These are phyloP conservation scores for Motacilla tschutschensis DNA, from an alignment of 2,113 vertebrate species.

Conservation along the genomic window DNA sequence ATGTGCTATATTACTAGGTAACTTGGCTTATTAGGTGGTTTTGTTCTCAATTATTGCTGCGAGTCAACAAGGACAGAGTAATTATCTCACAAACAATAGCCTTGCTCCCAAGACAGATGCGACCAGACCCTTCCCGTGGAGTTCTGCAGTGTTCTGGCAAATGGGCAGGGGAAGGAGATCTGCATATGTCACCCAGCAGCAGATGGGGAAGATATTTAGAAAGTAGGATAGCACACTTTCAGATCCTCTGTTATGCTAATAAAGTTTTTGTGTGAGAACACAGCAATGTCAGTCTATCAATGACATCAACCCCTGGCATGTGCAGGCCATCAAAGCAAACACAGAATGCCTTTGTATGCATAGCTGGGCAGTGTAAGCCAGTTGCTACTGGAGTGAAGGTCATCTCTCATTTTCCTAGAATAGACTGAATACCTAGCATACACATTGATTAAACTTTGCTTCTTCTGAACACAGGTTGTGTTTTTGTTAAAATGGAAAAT, in stretches of 20 bases:
- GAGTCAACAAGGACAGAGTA: constrained; percentile 35
- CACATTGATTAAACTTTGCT: constrained; percentile 13
- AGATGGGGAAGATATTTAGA: constrained; percentile 21
- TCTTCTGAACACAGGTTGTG: constrained; percentile 31
- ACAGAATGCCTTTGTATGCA: constrained; percentile 65
- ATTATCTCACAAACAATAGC: constrained; percentile 22
- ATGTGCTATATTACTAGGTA: constrained; percentile 36
- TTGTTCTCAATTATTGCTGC: constrained; percentile 9
- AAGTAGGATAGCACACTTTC: constrained; percentile 2
- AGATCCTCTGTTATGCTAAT: constrained; percentile 44
- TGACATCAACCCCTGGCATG: constrained; percentile 66
- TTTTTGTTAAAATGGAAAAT: constrained; percentile 49
- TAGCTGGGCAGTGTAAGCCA: constrained; percentile 52
- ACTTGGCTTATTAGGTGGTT: constrained; percentile 39
- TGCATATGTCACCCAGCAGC: neutral
- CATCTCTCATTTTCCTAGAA: constrained; percentile 72
- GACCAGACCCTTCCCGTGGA: neutral
- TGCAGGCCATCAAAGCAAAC: constrained; percentile 79
- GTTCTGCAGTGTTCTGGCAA: neutral
- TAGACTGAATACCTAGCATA: constrained; percentile 62
- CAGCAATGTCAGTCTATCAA: constrained; percentile 61
- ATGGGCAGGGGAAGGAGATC: neutral
- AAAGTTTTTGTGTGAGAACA: constrained; percentile 72
- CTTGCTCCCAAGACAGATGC: neutral
- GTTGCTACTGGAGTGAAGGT: constrained; percentile 72